A percentile compares a stretch with the other conserved stretches of the same genome.
Conservation (phyloP, 2,113 vertebrate species). For the Myrmophylax atrothorax region DNA sequence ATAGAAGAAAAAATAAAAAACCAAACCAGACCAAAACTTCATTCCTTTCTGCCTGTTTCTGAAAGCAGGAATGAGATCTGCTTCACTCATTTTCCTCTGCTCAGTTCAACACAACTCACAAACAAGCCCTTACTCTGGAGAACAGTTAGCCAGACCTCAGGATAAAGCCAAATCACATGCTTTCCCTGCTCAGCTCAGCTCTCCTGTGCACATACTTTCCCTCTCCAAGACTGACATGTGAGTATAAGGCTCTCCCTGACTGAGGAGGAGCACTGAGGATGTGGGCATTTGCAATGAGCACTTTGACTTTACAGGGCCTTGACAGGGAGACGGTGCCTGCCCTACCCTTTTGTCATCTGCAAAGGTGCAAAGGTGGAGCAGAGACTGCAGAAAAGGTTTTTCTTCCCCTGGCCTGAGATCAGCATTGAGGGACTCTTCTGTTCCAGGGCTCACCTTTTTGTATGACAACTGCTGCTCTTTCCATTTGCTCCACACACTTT, state of each 20-base stretch:
- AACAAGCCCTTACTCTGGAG: background rate
- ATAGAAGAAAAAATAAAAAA: background rate
- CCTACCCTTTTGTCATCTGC: background rate
- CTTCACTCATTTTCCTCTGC: background rate
- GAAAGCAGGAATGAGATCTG: background rate
- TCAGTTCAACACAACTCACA: background rate
- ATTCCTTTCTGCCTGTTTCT: background rate
- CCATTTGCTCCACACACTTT: slow-evolving; percentile 60
- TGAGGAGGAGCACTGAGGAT: background rate
- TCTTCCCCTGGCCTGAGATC: background rate
- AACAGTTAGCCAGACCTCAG: background rate
- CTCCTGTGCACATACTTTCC: background rate
- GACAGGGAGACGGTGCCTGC: background rate
- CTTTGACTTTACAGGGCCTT: background rate
- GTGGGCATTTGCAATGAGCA: background rate
- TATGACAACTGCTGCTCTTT: slow-evolving; percentile 68
- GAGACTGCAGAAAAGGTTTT: background rate
- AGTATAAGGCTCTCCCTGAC: background rate
- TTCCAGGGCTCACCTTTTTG: slow-evolving; percentile 74
- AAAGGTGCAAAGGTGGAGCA: background rate
- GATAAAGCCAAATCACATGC: background rate
- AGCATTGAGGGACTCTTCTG: background rate
- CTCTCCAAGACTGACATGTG: background rate
- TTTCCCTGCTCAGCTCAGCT: background rate
- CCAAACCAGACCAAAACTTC: background rate